Percentiles rank a stretch among this genome's conserved stretches.
Conservation (phyloP, 2,888 invertebrate genomes). For the Eupithecia insigniata region DNA sequence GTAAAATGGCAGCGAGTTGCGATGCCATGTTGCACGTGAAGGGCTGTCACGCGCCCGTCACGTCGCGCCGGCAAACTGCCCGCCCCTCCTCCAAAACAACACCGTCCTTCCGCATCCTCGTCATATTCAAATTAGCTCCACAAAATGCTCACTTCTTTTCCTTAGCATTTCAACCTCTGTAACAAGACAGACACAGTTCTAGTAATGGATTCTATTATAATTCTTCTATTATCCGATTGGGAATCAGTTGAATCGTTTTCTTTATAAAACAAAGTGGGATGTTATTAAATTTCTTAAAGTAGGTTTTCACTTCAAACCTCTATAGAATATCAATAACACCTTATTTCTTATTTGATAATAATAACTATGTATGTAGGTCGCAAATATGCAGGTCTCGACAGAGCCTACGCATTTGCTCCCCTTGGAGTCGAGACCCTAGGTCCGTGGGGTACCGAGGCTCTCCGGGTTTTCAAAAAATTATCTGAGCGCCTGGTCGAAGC, state of each 20-base stretch:
- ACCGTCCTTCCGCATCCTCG: constrained; percentile 45
- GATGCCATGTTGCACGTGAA: constrained; percentile 68
- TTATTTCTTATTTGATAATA: too few relatives aligned
- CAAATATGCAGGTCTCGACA: too few relatives aligned
- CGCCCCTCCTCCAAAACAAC: constrained; percentile 62
- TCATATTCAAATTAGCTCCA: constrained; percentile 53
- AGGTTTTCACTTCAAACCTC: background rate
- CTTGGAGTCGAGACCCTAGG: too few relatives aligned
- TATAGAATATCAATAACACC: too few relatives aligned
- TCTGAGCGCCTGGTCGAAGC: too few relatives aligned
- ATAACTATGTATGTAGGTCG: too few relatives aligned
- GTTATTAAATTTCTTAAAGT: too few relatives aligned
- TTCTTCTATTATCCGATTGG: background rate
- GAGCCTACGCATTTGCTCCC: too few relatives aligned
- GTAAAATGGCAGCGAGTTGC: constrained; percentile 69
- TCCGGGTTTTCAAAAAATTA: too few relatives aligned
- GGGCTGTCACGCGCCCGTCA: constrained; percentile 66
- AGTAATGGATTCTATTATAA: background rate
- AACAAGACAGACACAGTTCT: constrained; percentile 54
- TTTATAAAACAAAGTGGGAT: background rate
- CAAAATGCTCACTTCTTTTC: constrained; percentile 46
- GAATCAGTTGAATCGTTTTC: background rate
- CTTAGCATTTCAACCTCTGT: constrained; percentile 59
- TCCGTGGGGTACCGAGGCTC: too few relatives aligned
- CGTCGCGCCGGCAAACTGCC: constrained; percentile 59